phyloP scores from a whole-genome alignment of 2,888 invertebrate species.

The Lithophane leautieri region DNA sequence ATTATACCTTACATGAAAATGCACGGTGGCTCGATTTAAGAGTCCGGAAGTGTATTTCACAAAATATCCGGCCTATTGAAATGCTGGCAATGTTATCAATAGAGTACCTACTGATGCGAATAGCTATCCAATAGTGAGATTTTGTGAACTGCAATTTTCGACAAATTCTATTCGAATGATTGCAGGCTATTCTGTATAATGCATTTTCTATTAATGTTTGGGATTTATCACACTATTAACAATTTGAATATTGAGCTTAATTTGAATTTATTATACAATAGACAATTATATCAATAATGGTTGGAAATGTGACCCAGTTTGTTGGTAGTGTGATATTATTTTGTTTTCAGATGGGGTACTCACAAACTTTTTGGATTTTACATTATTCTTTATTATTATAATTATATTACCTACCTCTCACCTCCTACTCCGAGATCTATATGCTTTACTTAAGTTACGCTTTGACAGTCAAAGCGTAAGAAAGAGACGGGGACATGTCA shows the following conservation, averaged over 20 bases:
- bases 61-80: constrained; percentile 33
- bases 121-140: neutral
- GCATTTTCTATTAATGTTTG: neutral
- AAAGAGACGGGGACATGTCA: too few species aligned
- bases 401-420: too few species aligned
- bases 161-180: constrained; percentile 1
- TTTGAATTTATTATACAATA: neutral
- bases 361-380: neutral
- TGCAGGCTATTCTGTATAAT: neutral
- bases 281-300: neutral
- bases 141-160: neutral
- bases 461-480: too few species aligned
- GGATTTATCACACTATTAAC: neutral
- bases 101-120: neutral
- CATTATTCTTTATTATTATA: too few species aligned
- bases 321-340: neutral
- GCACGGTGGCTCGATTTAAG: neutral
- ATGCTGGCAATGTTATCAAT: constrained; percentile 4
- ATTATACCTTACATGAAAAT: neutral
- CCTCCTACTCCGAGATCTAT: too few species aligned
- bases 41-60: neutral
- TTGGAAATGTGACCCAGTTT: neutral
- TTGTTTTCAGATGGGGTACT: neutral
- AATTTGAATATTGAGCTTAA: constrained; percentile 1
- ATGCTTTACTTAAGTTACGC: neutral